Conservation (phyloP, 2,113 vertebrate genomes). For the Limnothrissa miodon region DNA sequence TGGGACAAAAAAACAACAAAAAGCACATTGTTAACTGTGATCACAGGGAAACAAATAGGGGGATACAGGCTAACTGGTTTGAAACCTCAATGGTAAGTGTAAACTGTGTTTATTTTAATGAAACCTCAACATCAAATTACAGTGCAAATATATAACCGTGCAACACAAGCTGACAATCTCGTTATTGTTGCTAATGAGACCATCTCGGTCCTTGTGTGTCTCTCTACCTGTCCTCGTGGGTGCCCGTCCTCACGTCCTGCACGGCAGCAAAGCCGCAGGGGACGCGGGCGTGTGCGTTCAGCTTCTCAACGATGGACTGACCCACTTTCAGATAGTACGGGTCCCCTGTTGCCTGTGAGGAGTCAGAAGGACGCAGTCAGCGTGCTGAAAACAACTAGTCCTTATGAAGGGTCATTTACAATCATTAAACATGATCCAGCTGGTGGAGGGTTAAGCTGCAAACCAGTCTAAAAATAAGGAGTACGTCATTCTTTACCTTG, state of each 20-base stretch:
- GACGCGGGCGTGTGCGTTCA: slow-evolving; percentile 94
- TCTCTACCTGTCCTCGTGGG: slow-evolving; percentile 95
- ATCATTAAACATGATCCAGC: too few relatives aligned
- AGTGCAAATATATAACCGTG: not conserved
- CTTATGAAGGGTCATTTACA: too few relatives aligned
- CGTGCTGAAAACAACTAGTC: not conserved
- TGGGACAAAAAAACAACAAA: slow-evolving; percentile 47
- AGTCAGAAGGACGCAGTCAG: not conserved
- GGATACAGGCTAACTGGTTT: not conserved
- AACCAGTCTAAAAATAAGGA: not conserved
- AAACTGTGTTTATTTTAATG: not conserved
- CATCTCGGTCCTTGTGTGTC: too few relatives aligned
- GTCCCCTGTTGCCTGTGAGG: slow-evolving; percentile 88
- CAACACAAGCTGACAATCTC: too few relatives aligned
- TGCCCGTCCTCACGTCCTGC: slow-evolving; percentile 97
- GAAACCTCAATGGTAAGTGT: not conserved
- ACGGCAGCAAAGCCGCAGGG: slow-evolving; percentile 97
- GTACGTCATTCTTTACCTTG: slow-evolving; percentile 69
- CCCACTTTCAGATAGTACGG: slow-evolving; percentile 97
- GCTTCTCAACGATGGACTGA: slow-evolving; percentile 87
- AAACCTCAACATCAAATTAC: not conserved
- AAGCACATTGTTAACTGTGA: not conserved
- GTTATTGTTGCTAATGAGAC: too few relatives aligned
- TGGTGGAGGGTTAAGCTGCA: too few relatives aligned
- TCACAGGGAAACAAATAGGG: not conserved